Evolutionary conservation across 2,797 vertebrate species (phyloP).

Genomic region (Lepilemur ruficaudatus): DNA sequence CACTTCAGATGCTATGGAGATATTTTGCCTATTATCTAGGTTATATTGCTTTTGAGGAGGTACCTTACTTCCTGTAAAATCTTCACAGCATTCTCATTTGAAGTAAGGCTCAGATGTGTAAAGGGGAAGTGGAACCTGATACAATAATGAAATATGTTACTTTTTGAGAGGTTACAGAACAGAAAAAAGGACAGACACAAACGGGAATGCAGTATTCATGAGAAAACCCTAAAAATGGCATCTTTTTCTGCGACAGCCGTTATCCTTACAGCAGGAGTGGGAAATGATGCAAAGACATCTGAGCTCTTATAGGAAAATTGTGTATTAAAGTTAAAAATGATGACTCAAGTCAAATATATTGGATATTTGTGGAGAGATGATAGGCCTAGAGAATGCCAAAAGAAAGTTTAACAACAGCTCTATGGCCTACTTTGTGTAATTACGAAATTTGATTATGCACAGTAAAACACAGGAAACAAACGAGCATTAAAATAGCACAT

Average conservation of each 20-base stretch:
- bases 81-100: conserved; percentile 28
- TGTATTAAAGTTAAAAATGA: conserved; percentile 67
- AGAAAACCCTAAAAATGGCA: conserved; percentile 47
- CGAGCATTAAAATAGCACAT: conserved; percentile 57
- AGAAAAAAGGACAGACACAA: conserved; percentile 51
- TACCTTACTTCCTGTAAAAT: conserved; percentile 30
- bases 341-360: conserved; percentile 64
- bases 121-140: conserved; percentile 9
- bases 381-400: not conserved
- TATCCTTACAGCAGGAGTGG: conserved; percentile 54
- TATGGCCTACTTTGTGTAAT: conserved; percentile 59
- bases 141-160: conserved; percentile 34
- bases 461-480: conserved; percentile 62
- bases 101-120: conserved; percentile 37
- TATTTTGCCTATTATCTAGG: conserved; percentile 1
- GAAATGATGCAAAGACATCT: conserved; percentile 55
- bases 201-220: conserved; percentile 40
- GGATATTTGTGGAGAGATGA: conserved; percentile 46
- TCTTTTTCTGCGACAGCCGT: conserved; percentile 13
- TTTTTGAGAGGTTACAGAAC: conserved; percentile 30
- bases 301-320: conserved; percentile 63
- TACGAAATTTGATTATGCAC: conserved; percentile 66
- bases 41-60: not conserved
- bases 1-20: not conserved
- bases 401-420: conserved; percentile 57